These are phyloP conservation scores for Prietella phreatophila DNA, from an alignment of 2,113 vertebrate genomes.

Conservation along the genomic window DNA sequence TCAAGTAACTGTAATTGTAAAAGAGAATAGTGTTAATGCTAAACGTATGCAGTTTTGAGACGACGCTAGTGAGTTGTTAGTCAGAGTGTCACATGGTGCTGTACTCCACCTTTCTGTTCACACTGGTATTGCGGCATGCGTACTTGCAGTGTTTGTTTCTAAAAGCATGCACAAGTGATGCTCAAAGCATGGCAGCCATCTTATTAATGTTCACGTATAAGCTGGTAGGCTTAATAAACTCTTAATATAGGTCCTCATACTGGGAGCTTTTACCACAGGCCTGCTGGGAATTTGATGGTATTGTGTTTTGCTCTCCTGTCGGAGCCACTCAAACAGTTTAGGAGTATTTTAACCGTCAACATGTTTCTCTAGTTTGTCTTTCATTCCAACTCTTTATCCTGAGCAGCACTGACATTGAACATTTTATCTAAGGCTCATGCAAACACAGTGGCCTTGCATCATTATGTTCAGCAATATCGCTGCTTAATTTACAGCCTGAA, in stretches of 20 bases:
- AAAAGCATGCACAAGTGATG: not conserved
- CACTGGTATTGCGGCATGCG: not conserved
- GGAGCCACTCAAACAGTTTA: too few species aligned
- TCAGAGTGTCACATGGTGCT: not conserved
- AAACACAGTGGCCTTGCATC: not conserved
- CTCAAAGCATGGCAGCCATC: not conserved
- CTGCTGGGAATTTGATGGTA: not conserved
- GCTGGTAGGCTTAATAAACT: not conserved
- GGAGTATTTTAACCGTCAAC: not conserved
- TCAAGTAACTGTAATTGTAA: not conserved
- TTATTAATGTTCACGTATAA: not conserved
- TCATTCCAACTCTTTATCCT: not conserved
- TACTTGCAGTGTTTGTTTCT: not conserved
- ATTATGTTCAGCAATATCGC: not conserved
- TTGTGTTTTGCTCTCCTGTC: not conserved
- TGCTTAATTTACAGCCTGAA: constrained; percentile 11
- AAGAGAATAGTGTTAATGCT: not conserved
- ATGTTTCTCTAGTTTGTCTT: not conserved
- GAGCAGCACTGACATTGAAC: too few species aligned
- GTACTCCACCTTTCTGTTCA: not conserved
- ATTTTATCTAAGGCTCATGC: not conserved
- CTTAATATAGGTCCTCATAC: not conserved
- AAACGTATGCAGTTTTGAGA: not conserved
- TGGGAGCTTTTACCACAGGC: not conserved
- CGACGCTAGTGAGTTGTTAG: not conserved